phyloP scores from a whole-genome alignment of 1,140 invertebrate genomes.

The Diabrotica undecimpunctata region DNA sequence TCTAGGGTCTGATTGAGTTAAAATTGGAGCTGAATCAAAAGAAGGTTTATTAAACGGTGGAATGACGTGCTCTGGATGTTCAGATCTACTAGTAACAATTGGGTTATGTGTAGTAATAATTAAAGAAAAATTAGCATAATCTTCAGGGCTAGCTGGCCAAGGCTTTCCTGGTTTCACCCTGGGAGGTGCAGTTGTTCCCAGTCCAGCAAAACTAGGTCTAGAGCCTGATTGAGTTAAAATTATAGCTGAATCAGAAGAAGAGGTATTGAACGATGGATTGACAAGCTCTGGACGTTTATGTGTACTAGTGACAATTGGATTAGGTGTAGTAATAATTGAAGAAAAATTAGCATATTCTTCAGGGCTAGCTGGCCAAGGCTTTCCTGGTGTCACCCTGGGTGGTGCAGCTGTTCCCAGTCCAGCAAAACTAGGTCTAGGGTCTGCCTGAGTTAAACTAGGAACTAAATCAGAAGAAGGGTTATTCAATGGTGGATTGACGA shows the following conservation, averaged over 20 bases:
- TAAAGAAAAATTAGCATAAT: not conserved
- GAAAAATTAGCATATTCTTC: constrained; percentile 6
- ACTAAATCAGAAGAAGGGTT: not conserved
- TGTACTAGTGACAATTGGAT: not conserved
- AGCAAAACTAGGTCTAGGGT: not conserved
- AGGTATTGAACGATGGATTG: not conserved
- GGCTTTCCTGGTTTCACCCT: constrained; percentile 12
- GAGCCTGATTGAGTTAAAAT: not conserved
- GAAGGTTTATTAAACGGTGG: not conserved
- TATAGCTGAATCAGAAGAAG: not conserved
- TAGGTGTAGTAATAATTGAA: not conserved
- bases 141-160: constrained; percentile 20
- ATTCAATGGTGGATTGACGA: not conserved
- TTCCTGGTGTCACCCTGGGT: not conserved
- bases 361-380: constrained; percentile 21
- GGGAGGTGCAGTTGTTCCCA: not conserved
- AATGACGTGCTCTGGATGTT: not conserved
- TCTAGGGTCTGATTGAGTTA: constrained; percentile 2
- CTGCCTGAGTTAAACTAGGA: not conserved
- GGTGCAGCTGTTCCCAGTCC: not conserved
- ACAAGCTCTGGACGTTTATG: not conserved
- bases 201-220: constrained; percentile 18
- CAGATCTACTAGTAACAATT: not conserved
- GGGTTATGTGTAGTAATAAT: not conserved
- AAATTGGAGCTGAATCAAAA: not conserved